Evolutionary conservation across 2,888 invertebrate genomes (phyloP).

Genomic region (Lathronympha strigana): DNA sequence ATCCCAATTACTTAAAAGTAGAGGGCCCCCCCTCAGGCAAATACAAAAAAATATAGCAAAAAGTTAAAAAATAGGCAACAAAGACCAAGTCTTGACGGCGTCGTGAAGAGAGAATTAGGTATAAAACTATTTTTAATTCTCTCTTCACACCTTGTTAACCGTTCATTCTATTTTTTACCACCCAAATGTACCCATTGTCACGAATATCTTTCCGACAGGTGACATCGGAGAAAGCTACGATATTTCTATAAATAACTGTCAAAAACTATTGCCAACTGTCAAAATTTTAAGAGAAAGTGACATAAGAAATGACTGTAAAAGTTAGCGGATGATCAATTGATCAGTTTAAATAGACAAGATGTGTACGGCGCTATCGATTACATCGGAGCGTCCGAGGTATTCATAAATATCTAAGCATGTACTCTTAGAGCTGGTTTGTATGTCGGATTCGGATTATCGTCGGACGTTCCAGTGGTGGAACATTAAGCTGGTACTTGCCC

Average conservation of each 20-base stretch:
- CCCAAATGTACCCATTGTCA: constrained; percentile 65
- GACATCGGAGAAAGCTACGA: constrained; percentile 69
- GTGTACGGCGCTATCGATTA: no score
- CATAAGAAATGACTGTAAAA: constrained; percentile 42
- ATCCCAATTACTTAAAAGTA: no score
- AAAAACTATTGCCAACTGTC: constrained; percentile 55
- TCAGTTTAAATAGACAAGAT: constrained; percentile 45
- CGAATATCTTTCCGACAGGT: constrained; percentile 53
- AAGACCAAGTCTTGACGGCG: constrained; percentile 31
- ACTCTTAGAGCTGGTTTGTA: no score
- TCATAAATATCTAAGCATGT: no score
- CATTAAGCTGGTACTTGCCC: no score
- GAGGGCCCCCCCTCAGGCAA: no score
- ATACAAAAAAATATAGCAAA: background rate
- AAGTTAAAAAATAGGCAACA: constrained; percentile 4
- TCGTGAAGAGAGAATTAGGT: no score
- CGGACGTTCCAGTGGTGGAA: no score
- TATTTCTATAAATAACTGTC: constrained; percentile 62
- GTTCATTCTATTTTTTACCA: constrained; percentile 58
- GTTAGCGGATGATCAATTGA: constrained; percentile 47
- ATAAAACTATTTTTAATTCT: constrained; percentile 67
- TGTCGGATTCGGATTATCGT: no score
- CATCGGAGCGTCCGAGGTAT: no score
- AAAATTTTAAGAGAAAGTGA: constrained; percentile 56
- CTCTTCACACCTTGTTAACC: constrained; percentile 63